These are phyloP conservation scores for Gasteruption jaculator DNA, from an alignment of 2,888 invertebrate species.

Conservation along the genomic window DNA sequence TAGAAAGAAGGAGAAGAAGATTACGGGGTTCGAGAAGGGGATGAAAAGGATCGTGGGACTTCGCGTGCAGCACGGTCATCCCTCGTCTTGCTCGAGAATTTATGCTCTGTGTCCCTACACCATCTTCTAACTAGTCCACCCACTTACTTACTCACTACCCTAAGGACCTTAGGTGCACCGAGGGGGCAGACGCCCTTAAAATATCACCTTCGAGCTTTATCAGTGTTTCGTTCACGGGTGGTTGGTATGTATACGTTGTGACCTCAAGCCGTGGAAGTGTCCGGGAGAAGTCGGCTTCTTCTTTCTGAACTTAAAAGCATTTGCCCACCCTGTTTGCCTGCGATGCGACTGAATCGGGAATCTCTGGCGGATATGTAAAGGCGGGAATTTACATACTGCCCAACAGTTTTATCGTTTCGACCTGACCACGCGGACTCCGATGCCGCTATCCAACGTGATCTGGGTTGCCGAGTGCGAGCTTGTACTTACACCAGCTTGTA, in stretches of 20 bases:
- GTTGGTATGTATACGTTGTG: too few relatives aligned
- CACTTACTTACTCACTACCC: slow-evolving; percentile 46
- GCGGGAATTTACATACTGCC: slow-evolving; percentile 34
- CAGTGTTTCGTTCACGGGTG: not conserved
- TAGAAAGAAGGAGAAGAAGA: slow-evolving; percentile 4
- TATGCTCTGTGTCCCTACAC: slow-evolving; percentile 49
- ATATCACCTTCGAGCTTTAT: slow-evolving; percentile 38
- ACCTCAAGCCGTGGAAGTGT: too few relatives aligned
- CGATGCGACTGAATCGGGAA: slow-evolving; percentile 24
- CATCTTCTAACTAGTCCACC: slow-evolving; percentile 50
- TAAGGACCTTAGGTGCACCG: slow-evolving; percentile 22
- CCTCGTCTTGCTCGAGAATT: slow-evolving; percentile 48
- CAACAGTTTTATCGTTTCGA: slow-evolving; percentile 33
- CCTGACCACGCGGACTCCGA: slow-evolving; percentile 20
- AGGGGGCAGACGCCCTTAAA: slow-evolving; percentile 41
- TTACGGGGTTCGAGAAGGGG: slow-evolving; percentile 14
- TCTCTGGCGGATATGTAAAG: slow-evolving; percentile 26
- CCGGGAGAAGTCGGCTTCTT: slow-evolving; percentile 18
- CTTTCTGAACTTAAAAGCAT: slow-evolving; percentile 14
- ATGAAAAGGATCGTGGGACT: slow-evolving; percentile 34
- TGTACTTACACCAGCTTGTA: slow-evolving; percentile 7
- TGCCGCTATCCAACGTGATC: slow-evolving; percentile 25
- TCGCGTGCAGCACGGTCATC: slow-evolving; percentile 48
- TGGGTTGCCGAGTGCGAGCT: slow-evolving; percentile 15
- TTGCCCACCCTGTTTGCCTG: too few relatives aligned